These are phyloP conservation scores for Papilio aristodemus DNA, from an alignment of 1,140 invertebrate species.

Conservation along the genomic window DNA sequence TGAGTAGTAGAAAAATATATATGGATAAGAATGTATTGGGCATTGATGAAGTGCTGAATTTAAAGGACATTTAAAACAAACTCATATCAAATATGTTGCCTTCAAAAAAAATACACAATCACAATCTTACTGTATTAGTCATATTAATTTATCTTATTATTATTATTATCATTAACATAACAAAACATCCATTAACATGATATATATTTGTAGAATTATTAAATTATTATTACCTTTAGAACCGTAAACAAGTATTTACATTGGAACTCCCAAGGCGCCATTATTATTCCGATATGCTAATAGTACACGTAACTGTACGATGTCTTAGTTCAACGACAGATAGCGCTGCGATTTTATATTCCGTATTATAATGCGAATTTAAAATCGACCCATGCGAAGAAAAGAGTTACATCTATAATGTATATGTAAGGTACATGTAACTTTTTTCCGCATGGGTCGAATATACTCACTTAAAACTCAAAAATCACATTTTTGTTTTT, in stretches of 20 bases:
- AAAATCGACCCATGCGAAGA: too few species aligned
- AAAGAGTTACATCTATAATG: too few species aligned
- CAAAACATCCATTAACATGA: not conserved
- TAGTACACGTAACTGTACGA: constrained; percentile 16
- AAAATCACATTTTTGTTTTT: too few species aligned
- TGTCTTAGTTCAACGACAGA: constrained; percentile 34
- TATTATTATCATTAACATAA: not conserved
- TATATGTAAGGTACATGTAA: too few species aligned
- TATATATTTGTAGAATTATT: not conserved
- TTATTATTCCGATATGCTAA: constrained; percentile 29
- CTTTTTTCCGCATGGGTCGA: too few species aligned
- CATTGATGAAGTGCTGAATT: not conserved
- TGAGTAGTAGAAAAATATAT: too few species aligned
- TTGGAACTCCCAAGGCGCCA: not conserved
- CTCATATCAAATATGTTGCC: too few species aligned
- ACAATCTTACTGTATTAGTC: not conserved
- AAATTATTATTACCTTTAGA: constrained; percentile 3
- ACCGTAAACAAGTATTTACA: constrained; percentile 11
- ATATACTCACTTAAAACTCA: too few species aligned
- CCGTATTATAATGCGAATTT: too few species aligned
- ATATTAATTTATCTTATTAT: not conserved
- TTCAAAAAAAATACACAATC: too few species aligned
- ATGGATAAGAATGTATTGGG: not conserved
- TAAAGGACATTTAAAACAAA: too few species aligned
- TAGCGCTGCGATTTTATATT: not conserved